phyloP scores from a whole-genome alignment of 2,888 invertebrate genomes.

The Eristalinus sepulchralis region DNA sequence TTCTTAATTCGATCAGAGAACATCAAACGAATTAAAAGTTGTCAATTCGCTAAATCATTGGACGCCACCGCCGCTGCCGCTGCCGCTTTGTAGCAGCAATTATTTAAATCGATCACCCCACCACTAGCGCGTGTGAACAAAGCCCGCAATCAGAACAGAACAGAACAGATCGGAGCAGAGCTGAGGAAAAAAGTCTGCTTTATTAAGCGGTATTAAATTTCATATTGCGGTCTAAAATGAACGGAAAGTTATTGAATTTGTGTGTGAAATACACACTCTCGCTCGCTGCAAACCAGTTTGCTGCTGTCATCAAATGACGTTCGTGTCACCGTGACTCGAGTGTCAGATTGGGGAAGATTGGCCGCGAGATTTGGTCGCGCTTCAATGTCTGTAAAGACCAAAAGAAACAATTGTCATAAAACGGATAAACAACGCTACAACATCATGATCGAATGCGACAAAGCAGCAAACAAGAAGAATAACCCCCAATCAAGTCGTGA shows the following conservation, averaged over 20 bases:
- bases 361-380: neutral
- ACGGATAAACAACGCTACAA: conserved; percentile 17
- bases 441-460: neutral
- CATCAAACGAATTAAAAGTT: neutral
- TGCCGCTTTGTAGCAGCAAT: neutral
- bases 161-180: neutral
- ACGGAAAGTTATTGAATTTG: conserved; percentile 31
- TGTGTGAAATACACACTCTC: conserved; percentile 9
- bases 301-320: neutral
- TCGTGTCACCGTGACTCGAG: neutral
- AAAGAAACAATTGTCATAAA: conserved; percentile 30
- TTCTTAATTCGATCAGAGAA: neutral
- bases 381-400: neutral
- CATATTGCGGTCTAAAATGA: conserved; percentile 30
- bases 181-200: neutral
- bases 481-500: neutral
- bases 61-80: neutral
- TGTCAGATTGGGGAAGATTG: neutral
- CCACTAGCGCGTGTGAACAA: neutral
- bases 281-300: neutral
- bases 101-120: neutral
- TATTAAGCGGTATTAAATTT: conserved; percentile 46
- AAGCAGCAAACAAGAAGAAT: neutral
- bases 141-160: neutral
- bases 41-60: neutral